A percentile compares a stretch with the other conserved stretches of the same genome.
Evolutionary conservation across 2,797 vertebrate species (phyloP).

Genomic region (Discoglossus pictus): DNA sequence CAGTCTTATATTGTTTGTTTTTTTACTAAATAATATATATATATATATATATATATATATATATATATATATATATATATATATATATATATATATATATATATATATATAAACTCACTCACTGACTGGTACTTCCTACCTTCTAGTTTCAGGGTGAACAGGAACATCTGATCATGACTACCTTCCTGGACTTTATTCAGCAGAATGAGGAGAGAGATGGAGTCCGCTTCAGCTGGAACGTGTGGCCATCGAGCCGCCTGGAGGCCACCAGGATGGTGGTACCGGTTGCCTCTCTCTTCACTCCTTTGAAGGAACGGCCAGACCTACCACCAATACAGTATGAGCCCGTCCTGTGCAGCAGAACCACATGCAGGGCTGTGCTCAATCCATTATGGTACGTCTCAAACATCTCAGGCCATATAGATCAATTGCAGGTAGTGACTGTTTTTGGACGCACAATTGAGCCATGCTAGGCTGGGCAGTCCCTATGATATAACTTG

Average conservation of each 20-base stretch:
- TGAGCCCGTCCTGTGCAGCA: slow-evolving; percentile 92
- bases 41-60: no score
- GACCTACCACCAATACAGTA: slow-evolving; percentile 96
- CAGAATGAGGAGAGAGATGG: slow-evolving; percentile 96
- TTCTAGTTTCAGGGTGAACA: slow-evolving; percentile 58
- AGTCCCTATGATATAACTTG: no score
- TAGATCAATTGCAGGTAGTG: background rate
- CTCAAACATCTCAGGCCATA: background rate
- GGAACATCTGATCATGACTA: slow-evolving; percentile 79
- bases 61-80: no score
- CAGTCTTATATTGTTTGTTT: no score
- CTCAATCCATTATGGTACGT: slow-evolving; percentile 93
- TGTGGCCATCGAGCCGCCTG: slow-evolving; percentile 94
- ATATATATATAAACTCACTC: no score
- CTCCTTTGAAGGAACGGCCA: slow-evolving; percentile 85
- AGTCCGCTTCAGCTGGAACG: slow-evolving; percentile 97
- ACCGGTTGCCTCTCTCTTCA: slow-evolving; percentile 88
- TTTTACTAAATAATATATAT: no score
- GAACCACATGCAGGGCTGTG: slow-evolving; percentile 91
- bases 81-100: no score
- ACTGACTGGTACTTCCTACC: no score
- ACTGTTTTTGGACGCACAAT: no score
- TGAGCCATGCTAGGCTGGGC: no score
- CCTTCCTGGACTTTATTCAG: slow-evolving; percentile 94
- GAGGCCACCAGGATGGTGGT: slow-evolving; percentile 97